These are phyloP conservation scores for Pelvicachromis taeniatus DNA, from an alignment of 2,113 vertebrate species.

Conservation along the genomic window DNA sequence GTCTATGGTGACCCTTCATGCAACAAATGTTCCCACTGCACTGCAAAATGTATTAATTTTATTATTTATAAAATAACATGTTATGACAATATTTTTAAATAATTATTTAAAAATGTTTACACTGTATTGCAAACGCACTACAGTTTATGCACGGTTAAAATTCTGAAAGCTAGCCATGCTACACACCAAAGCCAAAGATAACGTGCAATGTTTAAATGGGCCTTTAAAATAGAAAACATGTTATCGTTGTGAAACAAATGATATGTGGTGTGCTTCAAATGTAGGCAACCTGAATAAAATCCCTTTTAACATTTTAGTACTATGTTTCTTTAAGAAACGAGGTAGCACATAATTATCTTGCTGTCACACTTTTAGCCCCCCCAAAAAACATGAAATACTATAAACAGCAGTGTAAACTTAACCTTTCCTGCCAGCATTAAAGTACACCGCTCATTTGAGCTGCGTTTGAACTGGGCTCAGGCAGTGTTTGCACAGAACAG, in stretches of 20 bases:
- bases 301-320: neutral
- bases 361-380: neutral
- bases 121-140: neutral
- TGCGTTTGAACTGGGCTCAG: constrained; percentile 44
- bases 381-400: neutral
- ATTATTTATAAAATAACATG: neutral
- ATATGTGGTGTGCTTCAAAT: neutral
- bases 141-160: neutral
- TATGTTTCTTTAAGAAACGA: neutral
- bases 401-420: neutral
- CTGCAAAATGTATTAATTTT: neutral
- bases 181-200: neutral
- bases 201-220: neutral
- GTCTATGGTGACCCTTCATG: neutral
- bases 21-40: neutral
- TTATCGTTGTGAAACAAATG: neutral
- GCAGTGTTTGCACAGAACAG: constrained; percentile 65
- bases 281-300: neutral
- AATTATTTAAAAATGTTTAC: neutral
- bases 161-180: neutral
- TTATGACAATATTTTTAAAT: neutral
- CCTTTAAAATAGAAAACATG: neutral
- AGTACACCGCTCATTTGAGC: neutral
- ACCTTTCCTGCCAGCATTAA: neutral
- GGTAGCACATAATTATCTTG: neutral